Evolutionary conservation across 2,888 invertebrate genomes (phyloP), one percentile per base, ranked within the genome.

Genomic region (Lasiommata megera): DNA sequence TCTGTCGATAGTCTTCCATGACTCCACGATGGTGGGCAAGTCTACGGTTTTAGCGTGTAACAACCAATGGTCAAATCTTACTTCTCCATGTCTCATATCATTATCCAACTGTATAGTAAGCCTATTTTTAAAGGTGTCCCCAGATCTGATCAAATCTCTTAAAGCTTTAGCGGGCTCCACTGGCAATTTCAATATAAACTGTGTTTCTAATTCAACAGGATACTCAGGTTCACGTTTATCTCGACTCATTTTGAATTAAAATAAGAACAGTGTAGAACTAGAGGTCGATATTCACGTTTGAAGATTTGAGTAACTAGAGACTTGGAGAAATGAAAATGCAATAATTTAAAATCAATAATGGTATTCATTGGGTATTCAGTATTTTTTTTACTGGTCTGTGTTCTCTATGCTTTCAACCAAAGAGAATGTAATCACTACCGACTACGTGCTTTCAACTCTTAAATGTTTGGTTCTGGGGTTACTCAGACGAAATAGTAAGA

Each of bases 1-100:
- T 63, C 94, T 95, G 79, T 99, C 99, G 56, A 99, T 96, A 0
- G 98, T 98, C 90, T 99, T 99, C 59, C 97, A 88, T 0, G 98
- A 96, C 86, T 99, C 99, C 16, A 98, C 94, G 8, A 99, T 92
- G 5, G 97, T 96, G 0, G 99, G 99, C 43, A 99, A 82, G 82
- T 99, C 99, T 0, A 98, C 94, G 23, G 98, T 93, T 92, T 97
- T 98, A 0, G 96, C 94, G 77, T 95, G 95, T 76, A 98, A 93
- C 31, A 96, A 77, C 94, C 96, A 96, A 68, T 97, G 95, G 77
- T 98, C 98, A 61, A 98, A 94, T 61, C 96, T 92, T 0, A 98
- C 96, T 81, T 96, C 96, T 2, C 98, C 97, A 75, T 96, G 95
- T 38, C 98, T 92, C 92, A 97, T 93, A 77, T 98, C 98, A 77